Conservation (phyloP, 2,888 invertebrate genomes). For the Ceratothoa steindachneri region DNA sequence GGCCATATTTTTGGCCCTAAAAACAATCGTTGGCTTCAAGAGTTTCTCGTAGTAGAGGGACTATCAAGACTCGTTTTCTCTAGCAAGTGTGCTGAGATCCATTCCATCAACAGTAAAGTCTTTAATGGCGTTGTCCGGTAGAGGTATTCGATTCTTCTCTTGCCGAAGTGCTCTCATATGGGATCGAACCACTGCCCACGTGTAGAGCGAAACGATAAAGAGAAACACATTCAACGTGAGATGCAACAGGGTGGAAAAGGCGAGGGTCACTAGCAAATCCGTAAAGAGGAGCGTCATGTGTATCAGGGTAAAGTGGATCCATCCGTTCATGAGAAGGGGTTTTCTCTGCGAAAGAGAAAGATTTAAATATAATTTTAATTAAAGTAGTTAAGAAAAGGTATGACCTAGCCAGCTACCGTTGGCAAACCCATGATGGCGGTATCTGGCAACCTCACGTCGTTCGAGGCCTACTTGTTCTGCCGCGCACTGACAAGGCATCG, state of each 20-base stretch:
- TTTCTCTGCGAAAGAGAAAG: slow-evolving; percentile 15
- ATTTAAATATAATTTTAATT: too few relatives aligned
- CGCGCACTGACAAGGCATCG: too few relatives aligned
- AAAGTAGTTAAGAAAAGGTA: too few relatives aligned
- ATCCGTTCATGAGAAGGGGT: slow-evolving; percentile 23
- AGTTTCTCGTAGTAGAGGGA: not conserved
- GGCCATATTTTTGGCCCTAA: too few relatives aligned
- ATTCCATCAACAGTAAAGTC: slow-evolving; percentile 36
- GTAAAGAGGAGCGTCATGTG: slow-evolving; percentile 23
- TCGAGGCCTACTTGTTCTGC: too few relatives aligned
- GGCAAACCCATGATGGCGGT: too few relatives aligned
- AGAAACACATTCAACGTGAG: slow-evolving; percentile 27
- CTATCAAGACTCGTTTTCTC: not conserved
- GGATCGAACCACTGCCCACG: slow-evolving; percentile 43
- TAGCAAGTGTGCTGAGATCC: slow-evolving; percentile 18
- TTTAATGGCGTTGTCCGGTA: slow-evolving; percentile 27
- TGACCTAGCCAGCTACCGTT: too few relatives aligned
- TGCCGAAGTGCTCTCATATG: slow-evolving; percentile 24
- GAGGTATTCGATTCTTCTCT: slow-evolving; percentile 13
- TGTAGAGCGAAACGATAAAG: slow-evolving; percentile 38
- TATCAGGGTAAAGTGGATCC: slow-evolving; percentile 38
- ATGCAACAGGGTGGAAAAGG: slow-evolving; percentile 40
- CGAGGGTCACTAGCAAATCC: slow-evolving; percentile 27
- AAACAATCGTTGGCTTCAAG: not conserved
- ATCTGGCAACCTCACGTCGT: too few relatives aligned